Conservation (phyloP, 2,888 invertebrate genomes). For the Creontiades dilutus region DNA sequence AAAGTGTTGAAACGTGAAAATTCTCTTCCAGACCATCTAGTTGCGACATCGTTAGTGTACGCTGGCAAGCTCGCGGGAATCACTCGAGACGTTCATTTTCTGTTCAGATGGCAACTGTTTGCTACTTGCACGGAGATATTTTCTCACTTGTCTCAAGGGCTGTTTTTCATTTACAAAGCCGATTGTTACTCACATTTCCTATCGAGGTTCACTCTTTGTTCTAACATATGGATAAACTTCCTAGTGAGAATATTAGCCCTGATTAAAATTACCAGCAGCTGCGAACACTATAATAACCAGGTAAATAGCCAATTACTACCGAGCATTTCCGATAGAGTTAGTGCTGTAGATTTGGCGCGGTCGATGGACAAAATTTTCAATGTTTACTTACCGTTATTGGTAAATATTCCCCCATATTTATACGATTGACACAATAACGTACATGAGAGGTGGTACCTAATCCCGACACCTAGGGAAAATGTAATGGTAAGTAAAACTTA, state of each 20-base stretch:
- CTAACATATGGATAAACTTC: neutral
- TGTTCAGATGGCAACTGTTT: neutral
- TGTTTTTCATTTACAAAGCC: slow-evolving; percentile 6
- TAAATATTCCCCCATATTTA: too few species aligned
- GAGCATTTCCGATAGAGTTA: too few species aligned
- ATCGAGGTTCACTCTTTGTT: neutral
- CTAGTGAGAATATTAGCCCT: neutral
- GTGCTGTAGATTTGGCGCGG: too few species aligned
- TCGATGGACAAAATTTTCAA: too few species aligned
- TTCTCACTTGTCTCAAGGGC: neutral
- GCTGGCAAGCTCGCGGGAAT: neutral
- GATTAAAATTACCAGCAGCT: neutral
- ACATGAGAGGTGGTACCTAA: too few species aligned
- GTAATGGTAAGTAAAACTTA: too few species aligned
- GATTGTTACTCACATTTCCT: neutral
- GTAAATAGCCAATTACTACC: neutral
- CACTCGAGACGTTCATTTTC: neutral
- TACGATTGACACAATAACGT: too few species aligned
- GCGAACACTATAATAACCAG: neutral
- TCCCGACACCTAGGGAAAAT: too few species aligned
- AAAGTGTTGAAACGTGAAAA: neutral
- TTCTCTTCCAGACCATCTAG: neutral
- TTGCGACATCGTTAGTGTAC: neutral
- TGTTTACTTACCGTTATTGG: too few species aligned
- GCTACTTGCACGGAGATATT: neutral